A percentile compares a stretch with the other conserved stretches of the same genome.
Conservation (phyloP, 2,797 vertebrate species). For the Diglossa cyanea region DNA sequence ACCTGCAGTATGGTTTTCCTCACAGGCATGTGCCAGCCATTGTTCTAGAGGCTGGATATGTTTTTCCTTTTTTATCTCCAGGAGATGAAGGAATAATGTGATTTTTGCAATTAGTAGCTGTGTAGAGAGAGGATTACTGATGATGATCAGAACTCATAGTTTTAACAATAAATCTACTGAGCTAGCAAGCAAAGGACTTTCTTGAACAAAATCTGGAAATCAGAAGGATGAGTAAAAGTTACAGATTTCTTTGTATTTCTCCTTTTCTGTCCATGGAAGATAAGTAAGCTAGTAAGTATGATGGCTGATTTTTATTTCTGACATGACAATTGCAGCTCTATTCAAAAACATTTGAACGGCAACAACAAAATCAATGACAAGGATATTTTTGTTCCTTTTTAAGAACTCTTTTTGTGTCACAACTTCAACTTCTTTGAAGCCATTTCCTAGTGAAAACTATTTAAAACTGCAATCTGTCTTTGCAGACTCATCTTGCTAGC, state of each 20-base stretch:
- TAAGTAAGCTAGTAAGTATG: not conserved
- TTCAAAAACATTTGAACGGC: not conserved
- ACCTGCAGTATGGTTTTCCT: not conserved
- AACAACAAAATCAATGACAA: conserved; percentile 5
- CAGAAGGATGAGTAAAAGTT: not conserved
- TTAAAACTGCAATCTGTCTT: conserved; percentile 28
- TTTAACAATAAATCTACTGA: not conserved
- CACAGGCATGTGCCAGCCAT: not conserved
- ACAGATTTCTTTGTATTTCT: not conserved
- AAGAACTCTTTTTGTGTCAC: not conserved
- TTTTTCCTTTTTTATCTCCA: not conserved
- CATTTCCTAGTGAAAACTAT: conserved; percentile 22
- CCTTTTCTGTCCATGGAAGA: not conserved
- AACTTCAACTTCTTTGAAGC: conserved; percentile 27
- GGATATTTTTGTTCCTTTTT: conserved; percentile 19
- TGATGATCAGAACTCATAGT: not conserved
- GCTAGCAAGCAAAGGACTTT: not conserved
- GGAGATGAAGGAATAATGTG: not conserved
- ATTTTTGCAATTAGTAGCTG: conserved; percentile 16
- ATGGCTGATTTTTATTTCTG: conserved; percentile 25
- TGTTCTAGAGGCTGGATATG: not conserved
- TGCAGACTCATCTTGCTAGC: not conserved
- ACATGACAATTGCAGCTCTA: not conserved
- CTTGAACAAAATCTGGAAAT: not conserved
- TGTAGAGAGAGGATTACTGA: not conserved